Base-by-base conservation (phyloP, 35 echinoderm and acorn worm genomes). In the Lytechinus variegatus region DNA sequence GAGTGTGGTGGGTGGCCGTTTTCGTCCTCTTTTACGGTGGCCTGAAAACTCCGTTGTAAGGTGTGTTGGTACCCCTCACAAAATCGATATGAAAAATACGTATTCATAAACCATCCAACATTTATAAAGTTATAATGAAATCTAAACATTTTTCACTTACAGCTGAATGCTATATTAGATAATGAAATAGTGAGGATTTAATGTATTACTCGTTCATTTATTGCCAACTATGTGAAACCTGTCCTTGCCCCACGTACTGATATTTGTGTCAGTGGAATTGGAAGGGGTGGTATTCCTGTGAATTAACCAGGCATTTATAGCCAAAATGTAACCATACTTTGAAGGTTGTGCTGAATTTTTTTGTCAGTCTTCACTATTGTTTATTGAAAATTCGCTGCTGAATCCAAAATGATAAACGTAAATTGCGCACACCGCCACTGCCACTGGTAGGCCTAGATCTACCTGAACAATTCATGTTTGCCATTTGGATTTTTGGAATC, bases 1-100 rank as follows among this genome's bases (percentile, higher is more conserved):
- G 88, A 52, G 28, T 90, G 28, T 52, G 52, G 52, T 90, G 88
- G 52, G 9, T 52, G 52, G 88, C 21, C 88, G 10, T 4, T 52
- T 1, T 90, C 29, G 0, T 52, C 52, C 88, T 90, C 88, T 90
- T 90, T 90, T 54, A 90, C 88, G 88, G 88, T 90, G 88, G 88
- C 88, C 88, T 90, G 88, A 90, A 27, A 90, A 90, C 88, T 44
- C 29, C 10, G n/a, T 79, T 79, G 66, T 79, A 79, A 79, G 66
- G 66, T 79, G 66, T 16, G 66, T 24, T 79, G 66, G 21, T 24
- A 79, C 14, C 21, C 66, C 66, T 24, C n/a, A 79, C 7, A 5
- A 79, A 79, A 79, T 79, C 66, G 66, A 79, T 24, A 7, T 24
- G n/a, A 79, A 79, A 79, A n/a, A 24, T 24, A 79, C n/a, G 4